Percentiles rank a stretch among this genome's conserved stretches.
Evolutionary conservation across 2,797 vertebrate species (phyloP).

Genomic region (Staurois parvus): DNA sequence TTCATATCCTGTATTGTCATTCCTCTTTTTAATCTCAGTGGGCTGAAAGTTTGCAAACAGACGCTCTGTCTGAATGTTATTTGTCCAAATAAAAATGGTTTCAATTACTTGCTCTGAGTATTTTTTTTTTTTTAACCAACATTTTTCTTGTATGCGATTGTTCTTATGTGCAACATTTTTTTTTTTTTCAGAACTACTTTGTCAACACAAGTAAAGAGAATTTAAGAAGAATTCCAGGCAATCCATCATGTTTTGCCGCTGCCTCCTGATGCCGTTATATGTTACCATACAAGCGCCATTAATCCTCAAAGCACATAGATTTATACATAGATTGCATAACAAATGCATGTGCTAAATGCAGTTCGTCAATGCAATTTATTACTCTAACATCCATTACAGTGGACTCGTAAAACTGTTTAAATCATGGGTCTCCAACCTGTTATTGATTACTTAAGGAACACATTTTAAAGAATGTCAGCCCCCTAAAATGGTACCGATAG

Average conservation of each 20-base stretch:
- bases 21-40: conserved; percentile 52
- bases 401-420: conserved; percentile 21
- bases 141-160: conserved; percentile 24
- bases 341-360: conserved; percentile 44
- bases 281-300: conserved; percentile 40
- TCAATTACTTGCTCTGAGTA: conserved; percentile 37
- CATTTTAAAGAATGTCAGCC: neutral
- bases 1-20: conserved; percentile 44
- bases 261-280: neutral
- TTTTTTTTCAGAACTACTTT: conserved; percentile 40
- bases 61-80: conserved; percentile 46
- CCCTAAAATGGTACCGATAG: neutral
- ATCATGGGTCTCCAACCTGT: conserved; percentile 26
- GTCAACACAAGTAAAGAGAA: conserved; percentile 36
- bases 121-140: conserved; percentile 3
- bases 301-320: conserved; percentile 47
- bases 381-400: conserved; percentile 31
- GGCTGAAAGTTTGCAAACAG: conserved; percentile 54
- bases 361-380: conserved; percentile 29
- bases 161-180: conserved; percentile 14
- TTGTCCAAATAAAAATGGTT: conserved; percentile 48
- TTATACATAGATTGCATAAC: conserved; percentile 53
- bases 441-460: conserved; percentile 4
- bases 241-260: conserved; percentile 13
- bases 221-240: conserved; percentile 11